Base-by-base conservation (phyloP, 2,888 invertebrate species). In the Tridacna gigas region DNA sequence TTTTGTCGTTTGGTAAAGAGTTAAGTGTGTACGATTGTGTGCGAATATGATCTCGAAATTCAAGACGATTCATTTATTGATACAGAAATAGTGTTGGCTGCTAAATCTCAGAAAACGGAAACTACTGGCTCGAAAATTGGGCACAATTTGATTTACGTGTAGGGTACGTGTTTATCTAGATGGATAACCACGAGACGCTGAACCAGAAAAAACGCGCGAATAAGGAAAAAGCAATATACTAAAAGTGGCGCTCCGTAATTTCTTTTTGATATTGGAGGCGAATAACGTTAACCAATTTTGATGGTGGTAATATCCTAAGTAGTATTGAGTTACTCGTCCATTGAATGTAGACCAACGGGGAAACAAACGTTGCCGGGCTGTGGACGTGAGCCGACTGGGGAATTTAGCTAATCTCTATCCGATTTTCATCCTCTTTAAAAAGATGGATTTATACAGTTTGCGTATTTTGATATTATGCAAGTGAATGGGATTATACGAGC, bases 191-290 rank as follows among this genome's bases (percentile, higher is more conserved):
- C 69, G 69, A 69, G 69, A 69, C 25, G 45, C 45, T 20, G 74
- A 56, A 74, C 61, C 45, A 61, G 37, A 74, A 74, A 37, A 51
- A 74, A 37, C 25, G 47, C 47, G 63, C n/a, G 67, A 69, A 74
- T 61, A 63, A 56, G 61, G 74, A 47, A 7, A 74, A 74, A 48
- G 48, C 61, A 74, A 45, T 74, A 61, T 56, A 74, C 25, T 69
- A 18, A 69, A 69, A 69, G 69, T 69, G 69, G 69, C 45, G 47
- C n/a, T 48, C 22, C 26, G 76, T 76, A 76, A 76, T 76, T 76
- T 51, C 63, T 22, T 76, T 63, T 76, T 76, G 76, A 76, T 76
- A 76, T 63, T 63, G 76, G 66, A 76, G 63, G 65, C 48, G 63
- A 22, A 20, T 22, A 28, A 63, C 76, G 76, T 66, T 76, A 66